Evolutionary conservation across 2,888 invertebrate species (phyloP).

Genomic region (Yponomeuta malinellus): DNA sequence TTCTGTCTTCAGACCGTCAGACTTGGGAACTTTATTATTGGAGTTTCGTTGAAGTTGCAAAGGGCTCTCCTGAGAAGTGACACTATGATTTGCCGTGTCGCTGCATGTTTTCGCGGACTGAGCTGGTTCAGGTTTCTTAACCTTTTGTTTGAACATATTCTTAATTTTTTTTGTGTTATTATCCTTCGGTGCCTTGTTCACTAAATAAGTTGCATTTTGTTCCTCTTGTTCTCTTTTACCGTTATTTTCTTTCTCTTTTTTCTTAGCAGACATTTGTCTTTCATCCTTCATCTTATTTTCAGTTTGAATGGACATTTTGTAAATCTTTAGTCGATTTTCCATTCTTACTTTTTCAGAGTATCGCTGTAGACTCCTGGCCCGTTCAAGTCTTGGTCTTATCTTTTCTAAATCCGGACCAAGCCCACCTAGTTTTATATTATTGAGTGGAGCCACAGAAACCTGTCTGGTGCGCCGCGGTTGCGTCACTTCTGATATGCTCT

Average conservation of each 20-base stretch:
- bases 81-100: background rate
- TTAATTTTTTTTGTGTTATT: constrained; percentile 17
- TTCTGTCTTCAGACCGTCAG: background rate
- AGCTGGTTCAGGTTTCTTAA: background rate
- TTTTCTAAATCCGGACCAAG: constrained; percentile 61
- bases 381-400: constrained; percentile 59
- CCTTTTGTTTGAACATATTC: background rate
- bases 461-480: constrained; percentile 40
- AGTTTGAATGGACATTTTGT: constrained; percentile 48
- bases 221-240: constrained; percentile 11
- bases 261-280: constrained; percentile 31
- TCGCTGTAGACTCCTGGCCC: constrained; percentile 65
- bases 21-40: background rate
- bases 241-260: constrained; percentile 21
- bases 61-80: background rate
- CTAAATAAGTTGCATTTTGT: constrained; percentile 40
- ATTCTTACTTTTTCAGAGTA: constrained; percentile 67
- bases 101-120: background rate
- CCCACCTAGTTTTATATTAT: constrained; percentile 55
- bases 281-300: constrained; percentile 27
- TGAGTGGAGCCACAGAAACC: constrained; percentile 39
- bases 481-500: constrained; percentile 57
- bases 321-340: constrained; percentile 62
- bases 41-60: background rate
- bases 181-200: constrained; percentile 39